Base-by-base conservation (phyloP, 2,888 invertebrate species). In the Acrobasis suavella region DNA sequence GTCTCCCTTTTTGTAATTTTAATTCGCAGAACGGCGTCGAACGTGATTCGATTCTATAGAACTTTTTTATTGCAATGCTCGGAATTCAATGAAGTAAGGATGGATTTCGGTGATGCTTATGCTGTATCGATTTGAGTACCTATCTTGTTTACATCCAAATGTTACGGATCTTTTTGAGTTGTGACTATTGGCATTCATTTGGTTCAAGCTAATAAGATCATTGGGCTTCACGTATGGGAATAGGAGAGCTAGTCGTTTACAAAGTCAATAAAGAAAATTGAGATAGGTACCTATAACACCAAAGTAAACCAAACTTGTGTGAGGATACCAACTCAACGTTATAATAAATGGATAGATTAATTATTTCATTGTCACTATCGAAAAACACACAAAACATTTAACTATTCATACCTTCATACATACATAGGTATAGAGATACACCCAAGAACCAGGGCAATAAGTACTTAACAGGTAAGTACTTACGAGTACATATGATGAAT, bases 1-100 rank as follows among this genome's bases (percentile, higher is more conserved):
- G 78, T 91, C 89, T 80, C 68, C 78, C 91, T 91, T 91, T 91
- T 91, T 91, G 89, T 89, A 90, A 90, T 89, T 91, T 91, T 91
- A 91, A 91, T 92, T 91, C 91, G 87, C 86, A 85, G 91, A 91
- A 91, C 87, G 83, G 79, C 88, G 86, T 86, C 86, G 86, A 82
- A 91, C 91, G 91, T 91, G 91, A 87, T 89, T 89, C 83, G 89
- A 85, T 87, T 89, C 81, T 81, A 83, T 85, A 85, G 80, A 87
- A 85, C 73, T 86, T 89, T 85, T 90, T 91, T 89, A 87, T 87
- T 83, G 85, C 78, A 74, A 86, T 79, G 80, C 83, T 85, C 76
- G 80, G 86, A 86, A 88, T 91, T 86, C 86, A 84, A 75, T 81
- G 82, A 80, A 80, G 83, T 82, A 78, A 82, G 76, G 81, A 81